Evolutionary conservation across 2,113 vertebrate genomes (phyloP), one percentile per base, ranked within the genome.

Genomic region (Parus major): DNA sequence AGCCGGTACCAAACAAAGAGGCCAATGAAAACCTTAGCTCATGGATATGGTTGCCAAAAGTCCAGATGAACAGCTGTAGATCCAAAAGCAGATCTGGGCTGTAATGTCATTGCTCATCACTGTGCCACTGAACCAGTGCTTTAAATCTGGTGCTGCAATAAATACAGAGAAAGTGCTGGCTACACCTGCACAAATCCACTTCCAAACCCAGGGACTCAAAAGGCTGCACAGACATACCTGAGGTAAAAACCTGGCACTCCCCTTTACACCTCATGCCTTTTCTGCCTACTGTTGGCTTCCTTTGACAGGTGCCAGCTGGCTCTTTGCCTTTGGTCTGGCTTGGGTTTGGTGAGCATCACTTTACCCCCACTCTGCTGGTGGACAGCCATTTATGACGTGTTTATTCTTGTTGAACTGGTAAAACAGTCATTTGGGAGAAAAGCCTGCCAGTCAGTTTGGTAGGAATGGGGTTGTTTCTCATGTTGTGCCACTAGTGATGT

Each of bases 51-150:
- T 46, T 91, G 92, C 88, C 92, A 94, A 52, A 94, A 89, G n/a
- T 63, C 84, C 86, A 91, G 61, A 75, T 80, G 82, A 91, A 71
- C 89, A 84, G 21, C 81, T 91, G 76, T 61, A 82, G 69, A 72
- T 88, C 53, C 77, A 76, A 91, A 90, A 82, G 88, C n/a, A 88
- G 65, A 87, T 75, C 64, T 1, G 2, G 85, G 36, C 46, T 93
- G 68, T 89, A 78, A 82, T 93, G 92, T 95, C 84, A 73, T 59
- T 91, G 65, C 65, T 93, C 52, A 55, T 72, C 82, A 49, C 29
- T 41, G n/a, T 80, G 68, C 60, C 82, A 71, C 68, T 36, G 59
- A 80, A 88, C 76, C 76, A 69, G 47, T 0, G 1, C 68, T 93
- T 88, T 93, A 75, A 88, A 93, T 47, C 47, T 76, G 41, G 50